Percentiles rank a stretch among this genome's conserved stretches.
Evolutionary conservation across 1,140 invertebrate genomes (phyloP).

Genomic region (Brachionus paranguensis): DNA sequence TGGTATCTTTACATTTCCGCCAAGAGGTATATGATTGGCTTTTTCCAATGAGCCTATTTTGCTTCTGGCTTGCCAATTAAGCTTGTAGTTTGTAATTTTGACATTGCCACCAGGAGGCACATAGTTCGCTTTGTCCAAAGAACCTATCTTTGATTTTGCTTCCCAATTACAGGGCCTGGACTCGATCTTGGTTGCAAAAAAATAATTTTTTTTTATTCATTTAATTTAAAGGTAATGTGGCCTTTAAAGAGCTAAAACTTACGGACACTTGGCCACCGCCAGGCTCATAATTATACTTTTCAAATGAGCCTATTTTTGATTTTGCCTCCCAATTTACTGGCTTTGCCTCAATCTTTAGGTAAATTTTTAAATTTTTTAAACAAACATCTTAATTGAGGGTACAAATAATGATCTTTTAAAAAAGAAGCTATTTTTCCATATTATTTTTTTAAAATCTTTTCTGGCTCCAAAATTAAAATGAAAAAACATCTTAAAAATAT

Average conservation of each 20-base stretch:
- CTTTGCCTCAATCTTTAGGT: constrained; percentile 41
- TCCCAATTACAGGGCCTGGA: constrained; percentile 67
- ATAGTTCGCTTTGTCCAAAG: constrained; percentile 79
- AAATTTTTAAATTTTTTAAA: background rate
- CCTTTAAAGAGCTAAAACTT: background rate
- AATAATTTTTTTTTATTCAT: background rate
- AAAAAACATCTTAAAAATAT: too few relatives aligned
- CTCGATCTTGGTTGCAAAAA: background rate
- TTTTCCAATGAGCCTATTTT: constrained; percentile 48
- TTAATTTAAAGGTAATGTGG: background rate
- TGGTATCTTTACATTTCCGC: constrained; percentile 60
- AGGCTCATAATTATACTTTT: constrained; percentile 46
- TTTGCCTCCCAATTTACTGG: constrained; percentile 44
- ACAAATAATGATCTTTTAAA: too few relatives aligned
- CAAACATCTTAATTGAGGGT: too few relatives aligned
- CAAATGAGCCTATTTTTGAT: constrained; percentile 46
- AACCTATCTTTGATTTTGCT: constrained; percentile 87
- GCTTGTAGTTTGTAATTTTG: constrained; percentile 42
- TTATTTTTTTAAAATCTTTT: too few relatives aligned
- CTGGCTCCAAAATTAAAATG: too few relatives aligned
- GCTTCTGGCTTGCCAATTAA: constrained; percentile 44
- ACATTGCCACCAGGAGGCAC: constrained; percentile 74
- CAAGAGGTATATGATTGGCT: constrained; percentile 45
- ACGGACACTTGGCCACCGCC: constrained; percentile 57
- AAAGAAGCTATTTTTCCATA: too few relatives aligned